Conservation (phyloP, 2,113 vertebrate genomes). For the Dromaius novaehollandiae region DNA sequence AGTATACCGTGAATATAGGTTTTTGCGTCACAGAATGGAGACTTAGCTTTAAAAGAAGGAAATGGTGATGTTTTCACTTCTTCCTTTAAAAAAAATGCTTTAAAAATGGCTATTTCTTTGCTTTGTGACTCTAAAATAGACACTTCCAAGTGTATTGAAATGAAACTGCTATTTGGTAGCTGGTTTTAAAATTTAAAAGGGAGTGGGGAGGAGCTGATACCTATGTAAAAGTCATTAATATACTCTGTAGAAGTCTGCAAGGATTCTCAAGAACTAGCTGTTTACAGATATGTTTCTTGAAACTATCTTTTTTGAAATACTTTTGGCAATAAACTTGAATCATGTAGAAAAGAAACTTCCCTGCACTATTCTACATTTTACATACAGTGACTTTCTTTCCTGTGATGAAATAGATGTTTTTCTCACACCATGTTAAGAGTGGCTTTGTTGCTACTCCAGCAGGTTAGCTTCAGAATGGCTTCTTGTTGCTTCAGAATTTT, state of each 20-base stretch:
- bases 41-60: background rate
- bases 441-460: background rate
- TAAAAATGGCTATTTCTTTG: background rate
- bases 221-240: background rate
- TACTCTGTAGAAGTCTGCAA: background rate
- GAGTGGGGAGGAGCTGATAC: background rate
- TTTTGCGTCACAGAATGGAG: background rate
- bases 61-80: background rate
- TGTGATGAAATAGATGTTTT: background rate
- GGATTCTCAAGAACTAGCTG: background rate
- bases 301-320: background rate
- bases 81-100: background rate
- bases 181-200: background rate
- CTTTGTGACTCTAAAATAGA: background rate
- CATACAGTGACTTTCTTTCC: background rate
- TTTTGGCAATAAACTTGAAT: background rate
- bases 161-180: too few relatives aligned
- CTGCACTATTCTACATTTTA: background rate
- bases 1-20: fast-evolving
- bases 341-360: background rate
- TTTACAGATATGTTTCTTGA: background rate
- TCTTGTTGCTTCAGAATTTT: background rate
- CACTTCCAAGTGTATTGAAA: background rate
- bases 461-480: background rate
- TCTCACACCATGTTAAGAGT: background rate